Percentiles rank a stretch among this genome's conserved stretches.
phyloP scores from a whole-genome alignment of 2,888 invertebrate genomes.

The Polyploca ridens region DNA sequence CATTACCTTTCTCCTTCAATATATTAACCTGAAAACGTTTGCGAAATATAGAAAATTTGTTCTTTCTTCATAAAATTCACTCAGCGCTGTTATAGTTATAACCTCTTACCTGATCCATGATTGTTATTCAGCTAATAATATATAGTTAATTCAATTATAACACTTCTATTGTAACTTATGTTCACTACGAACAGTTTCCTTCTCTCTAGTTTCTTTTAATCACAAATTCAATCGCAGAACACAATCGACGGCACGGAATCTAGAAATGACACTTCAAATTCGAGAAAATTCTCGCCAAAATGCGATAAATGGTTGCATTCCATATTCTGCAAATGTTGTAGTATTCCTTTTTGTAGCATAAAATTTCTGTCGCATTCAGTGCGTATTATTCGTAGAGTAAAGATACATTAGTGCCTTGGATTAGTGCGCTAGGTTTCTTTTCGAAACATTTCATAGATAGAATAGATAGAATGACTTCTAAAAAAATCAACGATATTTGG shows the following conservation, averaged over 20 bases:
- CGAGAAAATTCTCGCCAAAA: slow-evolving; percentile 74
- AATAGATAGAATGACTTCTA: too few species aligned
- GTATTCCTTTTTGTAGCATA: neutral
- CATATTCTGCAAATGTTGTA: slow-evolving; percentile 19
- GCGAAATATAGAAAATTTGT: slow-evolving; percentile 23
- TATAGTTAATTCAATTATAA: slow-evolving; percentile 29
- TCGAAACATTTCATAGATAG: too few species aligned
- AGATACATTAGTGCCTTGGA: too few species aligned
- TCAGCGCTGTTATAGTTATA: slow-evolving; percentile 46
- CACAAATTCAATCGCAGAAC: slow-evolving; percentile 27
- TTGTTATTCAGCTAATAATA: slow-evolving; percentile 34
- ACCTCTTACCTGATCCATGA: slow-evolving; percentile 81
- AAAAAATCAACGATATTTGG: too few species aligned
- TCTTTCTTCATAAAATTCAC: slow-evolving; percentile 37
- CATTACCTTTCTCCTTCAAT: slow-evolving; percentile 95
- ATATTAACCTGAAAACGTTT: slow-evolving; percentile 87
- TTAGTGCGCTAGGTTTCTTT: too few species aligned
- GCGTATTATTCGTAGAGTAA: too few species aligned
- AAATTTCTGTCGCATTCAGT: too few species aligned
- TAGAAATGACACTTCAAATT: slow-evolving; percentile 74
- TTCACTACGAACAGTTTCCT: neutral
- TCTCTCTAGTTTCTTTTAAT: slow-evolving; percentile 5
- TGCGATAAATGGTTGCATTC: slow-evolving; percentile 37
- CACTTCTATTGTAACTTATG: slow-evolving; percentile 26
- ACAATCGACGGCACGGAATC: slow-evolving; percentile 32